phyloP scores from a whole-genome alignment of 1,140 invertebrate species.

The Dendroctonus valens region DNA sequence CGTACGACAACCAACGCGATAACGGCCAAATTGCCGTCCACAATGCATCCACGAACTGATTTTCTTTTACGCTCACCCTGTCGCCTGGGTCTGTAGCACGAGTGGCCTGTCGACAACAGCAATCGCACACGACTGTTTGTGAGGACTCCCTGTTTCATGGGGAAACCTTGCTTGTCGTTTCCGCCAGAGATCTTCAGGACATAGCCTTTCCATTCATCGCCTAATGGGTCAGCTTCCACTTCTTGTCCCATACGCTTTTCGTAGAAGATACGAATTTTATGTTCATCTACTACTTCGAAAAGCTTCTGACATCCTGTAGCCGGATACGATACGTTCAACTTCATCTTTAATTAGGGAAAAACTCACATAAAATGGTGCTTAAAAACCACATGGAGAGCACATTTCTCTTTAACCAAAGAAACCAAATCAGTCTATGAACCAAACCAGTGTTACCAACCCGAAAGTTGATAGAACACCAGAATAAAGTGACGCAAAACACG shows the following conservation, averaged over 20 bases:
- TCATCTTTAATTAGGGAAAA: conserved; percentile 33
- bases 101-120: conserved; percentile 93
- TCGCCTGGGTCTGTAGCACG: conserved; percentile 94
- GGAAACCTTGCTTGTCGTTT: conserved; percentile 99
- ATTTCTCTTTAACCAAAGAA: neutral
- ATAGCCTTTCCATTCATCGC: conserved; percentile 99
- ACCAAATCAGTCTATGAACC: too few species aligned
- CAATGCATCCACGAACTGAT: conserved; percentile 98
- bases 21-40: conserved; percentile 95
- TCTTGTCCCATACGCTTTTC: conserved; percentile 98
- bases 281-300: conserved; percentile 97
- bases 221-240: conserved; percentile 89
- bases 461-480: too few species aligned
- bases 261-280: conserved; percentile 93
- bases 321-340: conserved; percentile 98
- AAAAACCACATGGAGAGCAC: conserved; percentile 26
- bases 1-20: conserved; percentile 91
- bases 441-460: too few species aligned
- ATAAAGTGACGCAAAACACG: too few species aligned
- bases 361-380: conserved; percentile 9
- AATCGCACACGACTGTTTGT: conserved; percentile 95
- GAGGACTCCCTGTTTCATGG: conserved; percentile 99
- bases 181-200: conserved; percentile 93
- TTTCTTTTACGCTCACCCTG: conserved; percentile 97
- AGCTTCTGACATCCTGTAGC: conserved; percentile 98